Conservation (phyloP, 30 jellyfish, hydroid and myxozoan genomes). For the Turritopsis dohrnii region DNA sequence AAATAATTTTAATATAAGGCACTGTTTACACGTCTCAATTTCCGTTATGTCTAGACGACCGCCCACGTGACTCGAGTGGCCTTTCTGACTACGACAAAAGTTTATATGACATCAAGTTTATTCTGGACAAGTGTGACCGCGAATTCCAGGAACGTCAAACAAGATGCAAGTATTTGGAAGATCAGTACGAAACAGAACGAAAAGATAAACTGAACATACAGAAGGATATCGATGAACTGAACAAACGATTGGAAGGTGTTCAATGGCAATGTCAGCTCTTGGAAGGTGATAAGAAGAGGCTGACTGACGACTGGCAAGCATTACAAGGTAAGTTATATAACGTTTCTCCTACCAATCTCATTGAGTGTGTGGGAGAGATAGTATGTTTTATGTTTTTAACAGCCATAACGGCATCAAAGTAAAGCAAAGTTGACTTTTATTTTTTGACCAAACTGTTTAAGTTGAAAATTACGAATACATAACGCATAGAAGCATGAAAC, state of each 20-base stretch:
- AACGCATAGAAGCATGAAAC: too few relatives aligned
- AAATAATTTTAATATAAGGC: too few relatives aligned
- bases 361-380: too few relatives aligned
- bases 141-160: conserved; percentile 64
- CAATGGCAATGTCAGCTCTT: conserved; percentile 42
- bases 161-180: conserved; percentile 47
- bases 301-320: conserved; percentile 9
- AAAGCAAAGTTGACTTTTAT: too few relatives aligned
- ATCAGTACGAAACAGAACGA: conserved; percentile 29
- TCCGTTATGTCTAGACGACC: background rate
- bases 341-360: too few relatives aligned
- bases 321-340: background rate
- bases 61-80: background rate
- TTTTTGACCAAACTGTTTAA: too few relatives aligned
- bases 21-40: background rate
- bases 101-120: conserved; percentile 56
- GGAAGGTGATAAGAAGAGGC: conserved; percentile 50
- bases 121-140: conserved; percentile 68
- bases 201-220: conserved; percentile 49
- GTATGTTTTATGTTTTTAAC: too few relatives aligned
- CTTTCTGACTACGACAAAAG: conserved; percentile 58
- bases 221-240: conserved; percentile 69
- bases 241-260: conserved; percentile 46
- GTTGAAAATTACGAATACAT: too few relatives aligned
- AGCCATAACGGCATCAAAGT: too few relatives aligned